Evolutionary conservation across 2,888 invertebrate species (phyloP).

Genomic region (Brachypalpus laphriformis): DNA sequence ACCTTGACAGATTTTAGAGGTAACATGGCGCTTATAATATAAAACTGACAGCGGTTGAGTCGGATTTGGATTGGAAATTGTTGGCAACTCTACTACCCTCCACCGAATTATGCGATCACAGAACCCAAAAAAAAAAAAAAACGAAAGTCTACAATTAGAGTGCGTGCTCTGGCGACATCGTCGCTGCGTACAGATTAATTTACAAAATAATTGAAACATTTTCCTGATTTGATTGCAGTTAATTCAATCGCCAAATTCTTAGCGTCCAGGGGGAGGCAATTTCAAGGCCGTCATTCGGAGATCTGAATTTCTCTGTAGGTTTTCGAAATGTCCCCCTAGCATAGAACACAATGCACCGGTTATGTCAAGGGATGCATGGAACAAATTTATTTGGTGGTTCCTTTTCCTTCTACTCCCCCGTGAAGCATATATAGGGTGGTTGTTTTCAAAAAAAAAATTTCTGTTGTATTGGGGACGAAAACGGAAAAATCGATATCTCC

Average conservation of each 20-base stretch:
- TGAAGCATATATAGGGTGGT: background rate
- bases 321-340: background rate
- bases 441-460: conserved; percentile 1
- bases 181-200: background rate
- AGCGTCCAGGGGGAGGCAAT: background rate
- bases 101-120: background rate
- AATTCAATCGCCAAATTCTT: conserved; percentile 20
- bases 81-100: conserved; percentile 4
- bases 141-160: background rate
- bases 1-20: background rate
- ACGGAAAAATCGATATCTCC: conserved; percentile 64
- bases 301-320: background rate
- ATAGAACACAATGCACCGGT: background rate
- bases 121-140: too few relatives aligned
- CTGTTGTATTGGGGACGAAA: conserved; percentile 24
- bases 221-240: conserved; percentile 20
- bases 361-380: background rate
- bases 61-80: background rate
- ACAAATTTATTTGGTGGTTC: background rate
- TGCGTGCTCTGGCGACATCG: background rate
- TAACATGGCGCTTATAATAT: too few relatives aligned
- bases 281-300: conserved; percentile 24
- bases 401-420: background rate
- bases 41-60: background rate
- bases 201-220: conserved; percentile 23